These are phyloP conservation scores for Nomada hirtipes DNA, from an alignment of 2,888 invertebrate genomes.

Conservation along the genomic window DNA sequence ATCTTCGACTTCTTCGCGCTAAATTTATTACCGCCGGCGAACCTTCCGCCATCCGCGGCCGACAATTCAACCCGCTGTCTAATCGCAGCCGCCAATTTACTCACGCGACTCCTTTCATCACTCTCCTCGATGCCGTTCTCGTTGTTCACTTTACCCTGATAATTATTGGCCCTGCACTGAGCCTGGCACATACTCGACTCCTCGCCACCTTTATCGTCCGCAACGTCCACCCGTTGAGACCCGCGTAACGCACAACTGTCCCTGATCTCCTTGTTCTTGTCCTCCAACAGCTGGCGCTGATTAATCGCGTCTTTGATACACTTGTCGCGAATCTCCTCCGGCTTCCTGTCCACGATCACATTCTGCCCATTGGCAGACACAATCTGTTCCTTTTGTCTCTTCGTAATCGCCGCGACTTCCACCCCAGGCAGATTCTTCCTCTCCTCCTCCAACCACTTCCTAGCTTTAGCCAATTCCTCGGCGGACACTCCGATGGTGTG, in stretches of 20 bases:
- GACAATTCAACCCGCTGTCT: slow-evolving; percentile 52
- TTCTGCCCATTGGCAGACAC: background rate
- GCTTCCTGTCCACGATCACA: slow-evolving; percentile 35
- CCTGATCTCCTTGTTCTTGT: slow-evolving; percentile 66
- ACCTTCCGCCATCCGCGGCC: slow-evolving; percentile 15
- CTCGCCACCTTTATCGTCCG: background rate
- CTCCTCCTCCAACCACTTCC: slow-evolving; percentile 88
- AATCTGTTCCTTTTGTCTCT: slow-evolving; percentile 1
- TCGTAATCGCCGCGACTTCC: background rate
- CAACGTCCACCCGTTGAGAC: slow-evolving; percentile 20
- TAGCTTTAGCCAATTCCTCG: slow-evolving; percentile 92
- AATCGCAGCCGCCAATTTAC: slow-evolving; percentile 59
- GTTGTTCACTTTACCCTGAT: slow-evolving; percentile 23
- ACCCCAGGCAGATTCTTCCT: slow-evolving; percentile 6
- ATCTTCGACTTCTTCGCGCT: slow-evolving; percentile 90
- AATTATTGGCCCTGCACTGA: slow-evolving; percentile 17
- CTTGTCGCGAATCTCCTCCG: slow-evolving; percentile 75
- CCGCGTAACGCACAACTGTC: slow-evolving; percentile 34
- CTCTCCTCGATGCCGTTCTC: slow-evolving; percentile 42
- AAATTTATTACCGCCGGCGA: slow-evolving; percentile 81
- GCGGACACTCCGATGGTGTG: slow-evolving; percentile 94
- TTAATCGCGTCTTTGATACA: slow-evolving; percentile 82
- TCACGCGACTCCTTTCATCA: slow-evolving; percentile 61
- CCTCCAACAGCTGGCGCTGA: slow-evolving; percentile 80
- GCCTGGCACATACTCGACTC: slow-evolving; percentile 38